phyloP scores from a whole-genome alignment of 1,140 invertebrate species.

The Laodelphax striatellus region DNA sequence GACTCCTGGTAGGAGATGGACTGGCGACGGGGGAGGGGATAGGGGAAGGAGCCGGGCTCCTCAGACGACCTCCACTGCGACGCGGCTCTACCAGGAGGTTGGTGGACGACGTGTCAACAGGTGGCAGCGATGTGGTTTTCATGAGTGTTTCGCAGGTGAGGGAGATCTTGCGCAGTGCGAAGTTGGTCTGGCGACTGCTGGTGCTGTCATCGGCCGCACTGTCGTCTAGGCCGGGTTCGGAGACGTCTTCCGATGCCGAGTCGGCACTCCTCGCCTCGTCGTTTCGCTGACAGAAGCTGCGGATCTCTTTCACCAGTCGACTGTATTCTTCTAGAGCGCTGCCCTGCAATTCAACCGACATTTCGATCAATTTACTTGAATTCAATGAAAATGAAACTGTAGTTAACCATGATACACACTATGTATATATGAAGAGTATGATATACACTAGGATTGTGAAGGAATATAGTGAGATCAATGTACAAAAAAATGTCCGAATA shows the following conservation, averaged over 20 bases:
- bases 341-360: slow-evolving; percentile 16
- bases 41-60: slow-evolving; percentile 54
- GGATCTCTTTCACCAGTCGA: slow-evolving; percentile 37
- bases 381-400: not conserved
- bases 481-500: no score
- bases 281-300: slow-evolving; percentile 37
- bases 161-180: slow-evolving; percentile 48
- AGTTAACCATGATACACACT: no score
- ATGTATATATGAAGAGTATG: no score
- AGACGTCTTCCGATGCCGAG: slow-evolving; percentile 25
- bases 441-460: no score
- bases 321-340: slow-evolving; percentile 35
- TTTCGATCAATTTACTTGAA: not conserved
- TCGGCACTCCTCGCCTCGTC: slow-evolving; percentile 28
- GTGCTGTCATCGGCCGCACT: slow-evolving; percentile 5
- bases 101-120: not conserved
- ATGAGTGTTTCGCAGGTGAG: slow-evolving; percentile 38
- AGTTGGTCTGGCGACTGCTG: slow-evolving; percentile 14
- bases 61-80: slow-evolving; percentile 35
- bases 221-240: slow-evolving; percentile 10
- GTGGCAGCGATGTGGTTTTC: slow-evolving; percentile 28
- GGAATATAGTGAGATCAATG: no score
- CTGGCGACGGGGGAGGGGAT: slow-evolving; percentile 53
- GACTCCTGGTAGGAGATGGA: slow-evolving; percentile 39
- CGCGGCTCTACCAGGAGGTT: slow-evolving; percentile 21